These are phyloP conservation scores for Halcyon badia DNA, from an alignment of 2,797 vertebrate species.

Conservation along the genomic window DNA sequence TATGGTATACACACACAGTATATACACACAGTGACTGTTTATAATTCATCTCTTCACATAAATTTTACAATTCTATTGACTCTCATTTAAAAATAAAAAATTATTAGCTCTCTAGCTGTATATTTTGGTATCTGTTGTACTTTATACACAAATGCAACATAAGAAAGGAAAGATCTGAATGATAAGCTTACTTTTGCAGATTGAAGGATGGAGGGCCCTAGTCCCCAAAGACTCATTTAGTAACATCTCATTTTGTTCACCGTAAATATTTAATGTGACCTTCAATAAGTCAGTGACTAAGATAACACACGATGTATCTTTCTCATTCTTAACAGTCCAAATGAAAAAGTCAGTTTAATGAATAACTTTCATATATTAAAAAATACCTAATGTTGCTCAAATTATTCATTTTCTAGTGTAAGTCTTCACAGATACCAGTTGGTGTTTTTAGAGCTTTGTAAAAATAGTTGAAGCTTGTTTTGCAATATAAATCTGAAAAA, in stretches of 20 bases:
- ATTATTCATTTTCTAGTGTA: not conserved
- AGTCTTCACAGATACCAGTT: not conserved
- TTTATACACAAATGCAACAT: accelerated
- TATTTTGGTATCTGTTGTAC: not conserved
- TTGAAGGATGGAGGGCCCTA: not conserved
- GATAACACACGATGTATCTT: not conserved
- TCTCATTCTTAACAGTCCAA: not conserved
- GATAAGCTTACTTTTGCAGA: not conserved
- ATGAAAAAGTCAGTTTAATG: not conserved
- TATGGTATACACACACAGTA: not conserved
- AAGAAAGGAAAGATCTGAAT: not conserved
- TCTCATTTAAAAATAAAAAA: not conserved
- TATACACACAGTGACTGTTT: not conserved
- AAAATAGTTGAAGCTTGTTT: constrained; percentile 41
- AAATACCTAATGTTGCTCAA: not conserved
- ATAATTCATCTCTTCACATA: not conserved
- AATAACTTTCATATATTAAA: not conserved
- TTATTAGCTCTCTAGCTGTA: not conserved
- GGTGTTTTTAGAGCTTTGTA: constrained; percentile 20
- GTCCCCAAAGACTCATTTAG: not conserved
- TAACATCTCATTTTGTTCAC: not conserved
- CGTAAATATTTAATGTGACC: not conserved
- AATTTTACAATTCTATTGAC: not conserved
- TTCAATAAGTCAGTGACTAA: not conserved
- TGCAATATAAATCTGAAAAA: constrained; percentile 29